A percentile compares a stretch with the other conserved stretches of the same genome.
Evolutionary conservation across 1,140 invertebrate genomes (phyloP).

Genomic region (Magallana gigas): DNA sequence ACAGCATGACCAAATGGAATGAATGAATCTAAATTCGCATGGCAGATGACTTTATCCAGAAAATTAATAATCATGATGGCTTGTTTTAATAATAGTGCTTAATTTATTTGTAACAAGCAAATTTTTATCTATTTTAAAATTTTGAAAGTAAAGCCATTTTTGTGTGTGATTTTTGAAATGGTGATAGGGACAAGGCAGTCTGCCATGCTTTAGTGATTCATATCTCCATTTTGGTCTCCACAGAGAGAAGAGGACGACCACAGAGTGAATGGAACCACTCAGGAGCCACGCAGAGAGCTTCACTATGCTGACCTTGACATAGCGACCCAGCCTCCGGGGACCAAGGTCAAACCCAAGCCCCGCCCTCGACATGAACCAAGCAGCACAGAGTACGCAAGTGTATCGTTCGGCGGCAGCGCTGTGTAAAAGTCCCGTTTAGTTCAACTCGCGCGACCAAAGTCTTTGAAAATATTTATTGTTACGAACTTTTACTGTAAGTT

Average conservation of each 20-base stretch:
- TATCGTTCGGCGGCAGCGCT: not conserved
- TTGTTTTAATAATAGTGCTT: not conserved
- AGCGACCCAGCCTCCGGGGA: slow-evolving; percentile 24
- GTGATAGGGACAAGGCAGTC: not conserved
- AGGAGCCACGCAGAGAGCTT: not conserved
- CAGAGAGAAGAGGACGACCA: not conserved
- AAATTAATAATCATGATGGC: not conserved
- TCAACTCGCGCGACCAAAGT: slow-evolving; percentile 14
- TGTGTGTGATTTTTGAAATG: not conserved
- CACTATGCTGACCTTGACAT: slow-evolving; percentile 36
- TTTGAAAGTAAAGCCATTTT: not conserved
- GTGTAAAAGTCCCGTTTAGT: not conserved
- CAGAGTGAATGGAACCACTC: not conserved
- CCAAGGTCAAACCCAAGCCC: not conserved
- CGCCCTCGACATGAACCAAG: not conserved
- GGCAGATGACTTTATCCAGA: slow-evolving; percentile 15
- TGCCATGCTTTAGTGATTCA: slow-evolving; percentile 30
- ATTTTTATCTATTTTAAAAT: not conserved
- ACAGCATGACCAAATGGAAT: slow-evolving; percentile 17
- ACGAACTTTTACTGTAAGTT: too few relatives aligned
- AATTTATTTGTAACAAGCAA: not conserved
- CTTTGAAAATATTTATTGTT: not conserved
- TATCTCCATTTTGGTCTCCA: slow-evolving; percentile 13
- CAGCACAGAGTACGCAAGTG: slow-evolving; percentile 37
- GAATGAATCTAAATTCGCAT: slow-evolving; percentile 31